These are phyloP conservation scores for Eriosoma lanigerum DNA, from an alignment of 1,140 invertebrate genomes.

Conservation along the genomic window DNA sequence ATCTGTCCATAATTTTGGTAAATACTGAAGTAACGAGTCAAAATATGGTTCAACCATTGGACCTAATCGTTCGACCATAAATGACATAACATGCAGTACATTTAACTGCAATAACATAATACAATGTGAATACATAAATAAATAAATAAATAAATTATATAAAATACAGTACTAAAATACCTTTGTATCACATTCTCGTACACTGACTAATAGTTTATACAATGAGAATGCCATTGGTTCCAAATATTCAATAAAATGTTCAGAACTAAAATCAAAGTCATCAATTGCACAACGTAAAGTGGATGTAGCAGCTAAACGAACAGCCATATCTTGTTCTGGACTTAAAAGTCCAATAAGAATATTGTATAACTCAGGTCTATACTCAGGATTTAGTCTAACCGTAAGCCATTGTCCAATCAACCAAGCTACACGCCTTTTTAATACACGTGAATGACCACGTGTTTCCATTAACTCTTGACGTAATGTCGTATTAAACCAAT, in stretches of 20 bases:
- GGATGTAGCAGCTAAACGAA: constrained; percentile 71
- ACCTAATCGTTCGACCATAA: constrained; percentile 84
- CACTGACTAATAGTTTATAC: constrained; percentile 83
- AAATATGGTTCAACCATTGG: constrained; percentile 71
- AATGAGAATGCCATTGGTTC: constrained; percentile 74
- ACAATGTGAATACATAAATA: neutral
- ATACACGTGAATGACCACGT: constrained; percentile 82
- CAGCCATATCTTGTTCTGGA: constrained; percentile 56
- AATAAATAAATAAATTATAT: neutral
- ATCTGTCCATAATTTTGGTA: constrained; percentile 85
- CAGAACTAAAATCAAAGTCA: constrained; percentile 87
- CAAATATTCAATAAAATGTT: constrained; percentile 82
- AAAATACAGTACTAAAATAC: constrained; percentile 59
- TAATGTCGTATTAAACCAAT: constrained; percentile 85
- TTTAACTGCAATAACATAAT: constrained; percentile 67
- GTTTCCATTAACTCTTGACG: constrained; percentile 79
- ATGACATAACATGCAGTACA: constrained; percentile 84
- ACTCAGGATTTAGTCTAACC: constrained; percentile 78
- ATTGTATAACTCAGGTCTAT: constrained; percentile 80
- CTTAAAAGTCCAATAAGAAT: constrained; percentile 73
- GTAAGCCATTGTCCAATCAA: constrained; percentile 83
- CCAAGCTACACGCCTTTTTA: constrained; percentile 84
- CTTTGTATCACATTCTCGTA: constrained; percentile 90
- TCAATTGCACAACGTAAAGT: constrained; percentile 79
- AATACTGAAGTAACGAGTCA: constrained; percentile 73